Evolutionary conservation across 2,797 vertebrate species (phyloP).

Genomic region (Silurus lanzhouensis): DNA sequence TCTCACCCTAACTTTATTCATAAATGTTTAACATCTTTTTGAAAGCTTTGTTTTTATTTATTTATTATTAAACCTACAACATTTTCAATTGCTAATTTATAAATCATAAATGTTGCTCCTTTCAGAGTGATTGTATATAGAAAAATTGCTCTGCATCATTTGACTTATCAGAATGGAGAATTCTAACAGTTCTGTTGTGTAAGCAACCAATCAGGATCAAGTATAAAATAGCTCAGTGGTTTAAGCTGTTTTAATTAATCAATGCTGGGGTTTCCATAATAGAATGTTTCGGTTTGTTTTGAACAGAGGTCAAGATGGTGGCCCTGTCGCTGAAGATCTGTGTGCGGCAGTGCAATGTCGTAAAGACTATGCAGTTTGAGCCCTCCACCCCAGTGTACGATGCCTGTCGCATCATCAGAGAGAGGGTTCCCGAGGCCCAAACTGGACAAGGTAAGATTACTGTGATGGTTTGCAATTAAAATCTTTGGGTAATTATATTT

Average conservation of each 20-base stretch:
- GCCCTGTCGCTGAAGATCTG: conserved; percentile 97
- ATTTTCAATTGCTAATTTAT: not conserved
- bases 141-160: not conserved
- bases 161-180: not conserved
- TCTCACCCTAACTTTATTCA: not conserved
- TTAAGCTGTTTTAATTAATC: not conserved
- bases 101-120: not conserved
- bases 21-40: not conserved
- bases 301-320: conserved; percentile 83
- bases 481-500: not conserved
- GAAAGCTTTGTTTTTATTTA: not conserved
- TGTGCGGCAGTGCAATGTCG: conserved; percentile 96
- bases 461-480: not conserved
- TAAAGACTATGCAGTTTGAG: conserved; percentile 99
- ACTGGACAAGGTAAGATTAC: conserved; percentile 86
- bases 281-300: conserved; percentile 55
- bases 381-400: conserved; percentile 95
- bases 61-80: not conserved
- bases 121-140: no score
- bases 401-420: conserved; percentile 92
- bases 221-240: no score
- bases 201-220: no score
- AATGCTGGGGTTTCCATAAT: not conserved
- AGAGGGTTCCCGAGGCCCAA: conserved; percentile 94
- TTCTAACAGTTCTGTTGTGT: not conserved